Percentiles rank a stretch among this genome's conserved stretches.
These are phyloP conservation scores for Uromys caudimaculatus DNA, from an alignment of 2,797 vertebrate species.

Conservation along the genomic window DNA sequence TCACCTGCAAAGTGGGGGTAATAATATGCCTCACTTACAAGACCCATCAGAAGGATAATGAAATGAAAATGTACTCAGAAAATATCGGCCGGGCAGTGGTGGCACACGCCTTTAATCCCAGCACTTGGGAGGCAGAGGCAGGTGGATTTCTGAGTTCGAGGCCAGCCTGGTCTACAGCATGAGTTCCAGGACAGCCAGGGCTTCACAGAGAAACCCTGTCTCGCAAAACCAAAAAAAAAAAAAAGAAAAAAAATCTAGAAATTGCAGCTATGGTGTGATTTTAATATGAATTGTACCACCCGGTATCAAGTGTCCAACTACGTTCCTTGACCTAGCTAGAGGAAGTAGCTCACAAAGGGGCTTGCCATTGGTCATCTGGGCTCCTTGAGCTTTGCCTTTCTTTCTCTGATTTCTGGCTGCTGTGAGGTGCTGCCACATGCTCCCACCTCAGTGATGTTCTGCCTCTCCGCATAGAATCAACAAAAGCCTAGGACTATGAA, in stretches of 20 bases:
- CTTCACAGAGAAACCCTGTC: too few species aligned
- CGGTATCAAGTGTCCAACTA: not conserved
- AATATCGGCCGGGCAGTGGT: too few species aligned
- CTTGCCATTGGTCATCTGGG: not conserved
- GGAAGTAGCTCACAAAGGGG: not conserved
- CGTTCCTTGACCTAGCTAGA: not conserved
- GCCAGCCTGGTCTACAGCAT: too few species aligned
- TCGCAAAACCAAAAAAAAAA: too few species aligned
- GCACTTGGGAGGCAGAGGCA: too few species aligned
- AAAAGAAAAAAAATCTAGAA: not conserved
- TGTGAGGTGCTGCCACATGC: not conserved
- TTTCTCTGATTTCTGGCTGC: not conserved
- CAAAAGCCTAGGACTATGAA: not conserved
- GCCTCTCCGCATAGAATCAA: not conserved
- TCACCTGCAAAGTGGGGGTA: constrained; percentile 37
- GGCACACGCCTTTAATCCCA: too few species aligned
- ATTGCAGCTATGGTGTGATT: not conserved
- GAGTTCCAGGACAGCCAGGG: too few species aligned
- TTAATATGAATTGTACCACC: not conserved
- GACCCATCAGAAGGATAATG: constrained; percentile 30
- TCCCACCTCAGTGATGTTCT: not conserved
- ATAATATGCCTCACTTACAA: constrained; percentile 40
- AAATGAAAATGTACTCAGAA: constrained; percentile 60
- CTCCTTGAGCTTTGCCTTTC: not conserved
- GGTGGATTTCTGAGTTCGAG: too few species aligned